These are phyloP conservation scores for Bombus sylvicola DNA, from an alignment of 1,140 invertebrate species.

Conservation along the genomic window DNA sequence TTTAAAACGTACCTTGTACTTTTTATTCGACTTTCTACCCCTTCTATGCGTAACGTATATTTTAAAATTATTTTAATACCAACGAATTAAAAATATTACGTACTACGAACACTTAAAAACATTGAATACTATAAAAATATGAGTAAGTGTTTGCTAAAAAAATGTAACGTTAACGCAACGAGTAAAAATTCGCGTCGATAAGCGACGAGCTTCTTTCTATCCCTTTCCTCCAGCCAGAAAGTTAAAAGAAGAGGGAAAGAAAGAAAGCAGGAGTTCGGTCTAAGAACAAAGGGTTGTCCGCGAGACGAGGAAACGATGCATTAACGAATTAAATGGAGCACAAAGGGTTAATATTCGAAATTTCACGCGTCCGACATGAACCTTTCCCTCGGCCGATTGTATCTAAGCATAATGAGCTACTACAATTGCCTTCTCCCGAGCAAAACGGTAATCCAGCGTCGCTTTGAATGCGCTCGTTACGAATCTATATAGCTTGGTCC, in stretches of 20 bases:
- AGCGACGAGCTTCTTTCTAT: background rate
- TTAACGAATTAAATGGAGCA: constrained; percentile 36
- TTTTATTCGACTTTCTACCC: background rate
- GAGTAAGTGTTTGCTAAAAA: background rate
- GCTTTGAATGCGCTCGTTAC: constrained; percentile 59
- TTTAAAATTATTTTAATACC: background rate
- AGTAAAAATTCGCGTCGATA: background rate
- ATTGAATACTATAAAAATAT: too few species aligned
- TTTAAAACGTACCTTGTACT: background rate
- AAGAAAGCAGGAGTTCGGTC: background rate
- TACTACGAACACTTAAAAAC: too few species aligned
- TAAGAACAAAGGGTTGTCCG: background rate
- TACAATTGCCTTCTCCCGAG: constrained; percentile 49
- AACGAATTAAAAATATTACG: too few species aligned
- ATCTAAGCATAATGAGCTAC: constrained; percentile 54
- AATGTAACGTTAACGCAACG: background rate
- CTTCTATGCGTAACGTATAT: background rate
- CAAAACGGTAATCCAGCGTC: constrained; percentile 49
- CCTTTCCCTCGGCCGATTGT: constrained; percentile 33
- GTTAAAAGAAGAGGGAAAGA: background rate
- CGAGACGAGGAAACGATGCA: background rate
- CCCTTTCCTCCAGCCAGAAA: too few species aligned
- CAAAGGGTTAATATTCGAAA: constrained; percentile 44
- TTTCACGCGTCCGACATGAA: constrained; percentile 34
- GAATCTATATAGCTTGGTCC: constrained; percentile 22